Evolutionary conservation across 2,113 vertebrate genomes (phyloP).

Genomic region (Python bivittatus): DNA sequence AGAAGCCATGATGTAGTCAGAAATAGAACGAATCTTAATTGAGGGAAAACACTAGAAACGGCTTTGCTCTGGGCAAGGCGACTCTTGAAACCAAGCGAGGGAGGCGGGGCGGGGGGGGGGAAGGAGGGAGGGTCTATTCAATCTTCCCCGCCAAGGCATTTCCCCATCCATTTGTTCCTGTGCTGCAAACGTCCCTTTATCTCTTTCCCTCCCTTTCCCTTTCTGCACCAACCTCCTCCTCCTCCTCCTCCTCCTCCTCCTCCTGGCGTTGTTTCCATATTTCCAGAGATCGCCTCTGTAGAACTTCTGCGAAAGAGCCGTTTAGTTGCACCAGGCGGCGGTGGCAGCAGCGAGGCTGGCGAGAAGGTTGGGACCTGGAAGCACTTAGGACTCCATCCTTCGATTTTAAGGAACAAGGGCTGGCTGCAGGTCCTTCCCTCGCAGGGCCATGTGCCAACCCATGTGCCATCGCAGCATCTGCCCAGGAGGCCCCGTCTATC

Average conservation of each 20-base stretch:
- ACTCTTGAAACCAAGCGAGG: not conserved
- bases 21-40: not conserved
- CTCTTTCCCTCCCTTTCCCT: not conserved
- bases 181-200: conserved; percentile 36
- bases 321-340: conserved; percentile 67
- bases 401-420: not conserved
- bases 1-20: not conserved
- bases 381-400: conserved; percentile 44
- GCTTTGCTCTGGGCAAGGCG: not conserved
- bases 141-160: conserved; percentile 22
- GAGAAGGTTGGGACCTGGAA: not conserved
- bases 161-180: conserved; percentile 6
- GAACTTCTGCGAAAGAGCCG: conserved; percentile 46
- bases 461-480: conserved; percentile 96
- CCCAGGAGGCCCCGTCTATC: conserved; percentile 84
- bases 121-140: conserved; percentile 41
- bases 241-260: not conserved
- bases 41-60: not conserved
- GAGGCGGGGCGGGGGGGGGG: not conserved
- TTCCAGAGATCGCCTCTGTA: conserved; percentile 71
- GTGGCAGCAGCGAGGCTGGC: conserved; percentile 33
- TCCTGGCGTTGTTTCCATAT: conserved; percentile 47
- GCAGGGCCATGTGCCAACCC: conserved; percentile 92
- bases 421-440: not conserved
- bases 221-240: not conserved